Conservation (phyloP, 2,888 invertebrate genomes). For the Andrena chrysosceles region DNA sequence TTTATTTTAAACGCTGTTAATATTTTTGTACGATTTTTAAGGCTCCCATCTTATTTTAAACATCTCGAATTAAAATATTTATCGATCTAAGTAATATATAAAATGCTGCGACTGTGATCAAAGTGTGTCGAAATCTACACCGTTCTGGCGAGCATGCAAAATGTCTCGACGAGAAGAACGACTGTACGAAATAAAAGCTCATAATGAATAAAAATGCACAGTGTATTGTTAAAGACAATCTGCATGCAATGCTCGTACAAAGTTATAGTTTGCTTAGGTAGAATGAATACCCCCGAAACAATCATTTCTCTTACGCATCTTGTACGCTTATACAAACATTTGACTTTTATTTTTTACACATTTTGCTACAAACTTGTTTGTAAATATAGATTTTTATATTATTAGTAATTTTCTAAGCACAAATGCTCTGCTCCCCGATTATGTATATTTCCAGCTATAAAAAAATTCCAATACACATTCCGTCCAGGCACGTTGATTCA, state of each 20-base stretch:
- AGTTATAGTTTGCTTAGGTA: slow-evolving; percentile 38
- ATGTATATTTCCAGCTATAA: slow-evolving; percentile 31
- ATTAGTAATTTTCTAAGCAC: slow-evolving; percentile 35
- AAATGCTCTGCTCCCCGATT: slow-evolving; percentile 22
- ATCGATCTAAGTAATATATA: slow-evolving; percentile 44
- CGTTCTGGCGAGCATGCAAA: slow-evolving; percentile 44
- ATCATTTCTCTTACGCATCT: slow-evolving; percentile 47
- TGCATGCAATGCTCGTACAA: slow-evolving; percentile 55
- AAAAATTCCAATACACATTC: slow-evolving; percentile 53
- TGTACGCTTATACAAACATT: slow-evolving; percentile 55
- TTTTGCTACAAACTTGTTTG: slow-evolving; percentile 62
- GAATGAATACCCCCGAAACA: slow-evolving; percentile 33
- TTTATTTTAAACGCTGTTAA: slow-evolving; percentile 30
- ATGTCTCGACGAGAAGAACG: slow-evolving; percentile 32
- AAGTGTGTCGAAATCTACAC: slow-evolving; percentile 51
- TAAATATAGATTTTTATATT: slow-evolving; percentile 50
- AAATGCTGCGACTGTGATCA: slow-evolving; percentile 68
- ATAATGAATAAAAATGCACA: slow-evolving; percentile 38
- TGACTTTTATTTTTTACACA: slow-evolving; percentile 59
- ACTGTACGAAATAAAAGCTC: slow-evolving; percentile 48
- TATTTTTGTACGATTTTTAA: slow-evolving; percentile 38
- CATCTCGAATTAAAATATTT: slow-evolving; percentile 49
- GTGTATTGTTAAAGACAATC: slow-evolving; percentile 47
- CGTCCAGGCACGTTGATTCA: slow-evolving; percentile 60
- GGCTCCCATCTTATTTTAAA: slow-evolving; percentile 25